Evolutionary conservation across 2,113 vertebrate genomes (phyloP).

Genomic region (Myxocyprinus asiaticus): DNA sequence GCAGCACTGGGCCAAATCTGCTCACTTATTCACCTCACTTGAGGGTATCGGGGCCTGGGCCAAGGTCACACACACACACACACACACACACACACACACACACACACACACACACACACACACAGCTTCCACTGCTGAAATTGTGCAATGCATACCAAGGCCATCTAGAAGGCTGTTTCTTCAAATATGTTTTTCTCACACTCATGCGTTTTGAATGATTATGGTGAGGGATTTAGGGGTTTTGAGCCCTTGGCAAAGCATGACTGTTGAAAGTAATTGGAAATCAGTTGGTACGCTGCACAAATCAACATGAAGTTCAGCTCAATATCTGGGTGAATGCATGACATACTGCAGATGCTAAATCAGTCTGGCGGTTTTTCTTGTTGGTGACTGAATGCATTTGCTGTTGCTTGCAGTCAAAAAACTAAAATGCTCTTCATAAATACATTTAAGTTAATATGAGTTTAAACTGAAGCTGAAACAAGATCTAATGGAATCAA

Average conservation of each 20-base stretch:
- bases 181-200: conserved; percentile 38
- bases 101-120: neutral
- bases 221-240: conserved; percentile 12
- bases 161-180: conserved; percentile 2
- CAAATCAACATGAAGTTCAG: conserved; percentile 21
- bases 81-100: neutral
- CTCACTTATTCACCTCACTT: conserved; percentile 36
- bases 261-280: conserved; percentile 31
- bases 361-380: neutral
- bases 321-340: neutral
- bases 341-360: conserved; percentile 8
- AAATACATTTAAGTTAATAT: neutral
- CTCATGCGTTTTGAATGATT: conserved; percentile 22
- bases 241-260: conserved; percentile 21
- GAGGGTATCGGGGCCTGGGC: neutral
- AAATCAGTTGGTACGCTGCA: conserved; percentile 29
- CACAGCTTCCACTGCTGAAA: conserved; percentile 9
- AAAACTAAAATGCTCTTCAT: neutral
- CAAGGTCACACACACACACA: conserved; percentile 11
- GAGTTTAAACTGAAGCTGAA: neutral
- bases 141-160: conserved; percentile 23
- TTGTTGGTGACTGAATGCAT: conserved; percentile 14
- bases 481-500: neutral
- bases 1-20: conserved; percentile 13
- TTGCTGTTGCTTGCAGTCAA: conserved; percentile 3